phyloP scores from a whole-genome alignment of 1,140 invertebrate genomes.

The fruit fly (Drosophila melanogaster) region Release_6_plus_ISO1_MT NC_004354.4:8597001-8597500 shows the following conservation, averaged over 20 bases:
- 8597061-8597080: slow-evolving; percentile 87
- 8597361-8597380: not conserved
- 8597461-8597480: slow-evolving; percentile 84
- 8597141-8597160: slow-evolving; percentile 66
- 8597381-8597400: not conserved
- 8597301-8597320: slow-evolving; percentile 47
- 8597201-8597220: slow-evolving; percentile 48
- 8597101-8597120: slow-evolving; percentile 84
- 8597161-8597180: slow-evolving; percentile 54
- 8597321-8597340: slow-evolving; percentile 53
- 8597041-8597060: slow-evolving; percentile 52
- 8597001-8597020: slow-evolving; percentile 82
- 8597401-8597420: slow-evolving; percentile 86
- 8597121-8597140: slow-evolving; percentile 84
- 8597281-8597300: slow-evolving; percentile 84
- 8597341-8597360: slow-evolving; percentile 85
- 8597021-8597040: slow-evolving; percentile 1
- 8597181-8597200: slow-evolving; percentile 18
- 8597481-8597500: slow-evolving; percentile 39
- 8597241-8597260: slow-evolving; percentile 23
- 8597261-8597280: slow-evolving; percentile 75
- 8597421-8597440: slow-evolving; percentile 93
- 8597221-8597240: slow-evolving; percentile 9
- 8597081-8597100: slow-evolving; percentile 90
- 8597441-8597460: slow-evolving; percentile 95